Conservation (phyloP, 2,113 vertebrate species). For the Grallaria varia region DNA sequence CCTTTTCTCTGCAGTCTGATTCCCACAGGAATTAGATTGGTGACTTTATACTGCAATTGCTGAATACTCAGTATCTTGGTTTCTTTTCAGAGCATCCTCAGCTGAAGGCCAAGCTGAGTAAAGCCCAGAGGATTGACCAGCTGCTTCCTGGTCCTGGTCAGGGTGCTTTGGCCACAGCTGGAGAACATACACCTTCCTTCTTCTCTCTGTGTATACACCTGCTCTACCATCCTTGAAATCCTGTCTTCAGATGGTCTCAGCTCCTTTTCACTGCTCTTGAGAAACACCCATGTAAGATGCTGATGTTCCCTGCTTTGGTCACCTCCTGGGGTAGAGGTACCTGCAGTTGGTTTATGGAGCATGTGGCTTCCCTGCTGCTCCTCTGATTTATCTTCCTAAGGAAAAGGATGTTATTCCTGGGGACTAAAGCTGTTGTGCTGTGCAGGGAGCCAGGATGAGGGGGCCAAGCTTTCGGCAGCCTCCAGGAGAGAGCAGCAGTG, state of each 20-base stretch:
- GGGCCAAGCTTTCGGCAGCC: background rate
- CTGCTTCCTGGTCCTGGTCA: background rate
- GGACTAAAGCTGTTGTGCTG: background rate
- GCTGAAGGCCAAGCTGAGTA: background rate
- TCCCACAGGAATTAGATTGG: background rate
- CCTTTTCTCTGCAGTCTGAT: background rate
- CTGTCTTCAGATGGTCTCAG: no score
- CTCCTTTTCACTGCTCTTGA: rapidly evolving
- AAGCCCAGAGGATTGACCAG: background rate
- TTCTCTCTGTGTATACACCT: rapidly evolving
- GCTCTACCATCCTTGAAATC: background rate
- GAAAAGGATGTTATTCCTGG: rapidly evolving
- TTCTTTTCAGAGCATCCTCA: background rate
- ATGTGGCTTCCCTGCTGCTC: background rate
- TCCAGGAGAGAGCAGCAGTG: background rate
- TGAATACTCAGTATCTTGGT: background rate
- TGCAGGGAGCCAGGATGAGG: background rate
- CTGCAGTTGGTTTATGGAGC: background rate
- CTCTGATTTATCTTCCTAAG: background rate
- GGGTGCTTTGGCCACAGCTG: background rate
- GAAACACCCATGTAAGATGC: rapidly evolving
- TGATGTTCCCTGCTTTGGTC: background rate
- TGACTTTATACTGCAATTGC: background rate
- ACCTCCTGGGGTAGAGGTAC: background rate
- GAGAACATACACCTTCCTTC: background rate